phyloP scores from a whole-genome alignment of 2,888 invertebrate species.

The Microdon myrmicae region DNA sequence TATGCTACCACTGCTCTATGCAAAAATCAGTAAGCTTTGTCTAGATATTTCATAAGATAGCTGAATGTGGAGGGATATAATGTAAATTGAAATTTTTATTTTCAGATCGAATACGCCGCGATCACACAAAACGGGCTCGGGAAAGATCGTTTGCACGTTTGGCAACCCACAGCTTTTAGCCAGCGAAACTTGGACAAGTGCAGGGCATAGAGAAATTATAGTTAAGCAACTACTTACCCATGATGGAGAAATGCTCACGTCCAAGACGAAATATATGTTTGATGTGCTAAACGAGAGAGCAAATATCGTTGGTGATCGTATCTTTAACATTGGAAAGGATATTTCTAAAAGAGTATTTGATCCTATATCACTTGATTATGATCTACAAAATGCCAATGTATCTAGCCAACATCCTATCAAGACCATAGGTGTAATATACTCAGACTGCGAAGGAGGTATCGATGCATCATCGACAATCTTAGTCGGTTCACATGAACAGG shows the following conservation, averaged over 20 bases:
- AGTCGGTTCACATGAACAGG: conserved; percentile 73
- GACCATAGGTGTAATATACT: conserved; percentile 78
- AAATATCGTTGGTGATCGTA: conserved; percentile 61
- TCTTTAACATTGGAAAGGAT: conserved; percentile 60
- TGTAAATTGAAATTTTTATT: conserved; percentile 4
- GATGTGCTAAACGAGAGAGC: conserved; percentile 62
- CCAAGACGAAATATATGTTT: conserved; percentile 67
- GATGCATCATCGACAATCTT: conserved; percentile 77
- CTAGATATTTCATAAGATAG: conserved; percentile 22
- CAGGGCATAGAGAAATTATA: conserved; percentile 57
- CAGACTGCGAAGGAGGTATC: conserved; percentile 77
- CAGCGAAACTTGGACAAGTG: conserved; percentile 60
- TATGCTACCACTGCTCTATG: conserved; percentile 19
- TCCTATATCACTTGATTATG: conserved; percentile 57
- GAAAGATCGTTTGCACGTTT: conserved; percentile 72
- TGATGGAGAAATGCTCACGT: conserved; percentile 65
- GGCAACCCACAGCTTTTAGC: conserved; percentile 70
- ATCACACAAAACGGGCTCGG: conserved; percentile 64
- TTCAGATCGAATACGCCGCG: conserved; percentile 57
- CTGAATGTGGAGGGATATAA: conserved; percentile 23
- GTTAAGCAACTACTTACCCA: conserved; percentile 69
- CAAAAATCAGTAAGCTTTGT: conserved; percentile 36
- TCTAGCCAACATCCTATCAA: conserved; percentile 60
- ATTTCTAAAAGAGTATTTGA: conserved; percentile 62
- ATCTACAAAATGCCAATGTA: conserved; percentile 61